phyloP scores from a whole-genome alignment of 2,888 invertebrate species.

The Volucella zonaria region DNA sequence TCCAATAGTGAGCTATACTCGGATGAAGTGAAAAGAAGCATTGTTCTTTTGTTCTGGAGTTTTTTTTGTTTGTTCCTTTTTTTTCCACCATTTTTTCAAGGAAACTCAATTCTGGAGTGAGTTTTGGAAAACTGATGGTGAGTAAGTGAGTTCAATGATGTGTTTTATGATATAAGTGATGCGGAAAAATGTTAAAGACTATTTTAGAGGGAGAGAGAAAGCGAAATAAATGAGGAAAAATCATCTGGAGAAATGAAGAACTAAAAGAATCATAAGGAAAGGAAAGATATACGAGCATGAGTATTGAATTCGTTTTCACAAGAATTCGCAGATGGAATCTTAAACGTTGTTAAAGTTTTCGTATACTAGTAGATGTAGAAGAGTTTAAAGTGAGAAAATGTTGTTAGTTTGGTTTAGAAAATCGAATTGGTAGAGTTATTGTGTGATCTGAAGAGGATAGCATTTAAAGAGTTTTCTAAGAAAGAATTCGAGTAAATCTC shows the following conservation, averaged over 20 bases:
- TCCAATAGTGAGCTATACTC: too few relatives aligned
- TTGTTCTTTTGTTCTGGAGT: conserved; percentile 4
- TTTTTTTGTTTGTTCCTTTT: background rate
- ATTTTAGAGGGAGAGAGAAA: conserved; percentile 8
- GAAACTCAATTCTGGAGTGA: conserved; percentile 27
- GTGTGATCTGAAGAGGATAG: too few relatives aligned
- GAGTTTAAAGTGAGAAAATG: conserved; percentile 4
- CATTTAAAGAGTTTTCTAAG: too few relatives aligned
- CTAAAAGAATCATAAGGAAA: background rate
- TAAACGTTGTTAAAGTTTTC: background rate
- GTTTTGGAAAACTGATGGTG: conserved; percentile 22
- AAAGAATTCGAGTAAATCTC: too few relatives aligned
- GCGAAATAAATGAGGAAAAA: background rate
- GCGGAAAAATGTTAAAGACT: conserved; percentile 5
- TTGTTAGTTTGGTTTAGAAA: background rate
- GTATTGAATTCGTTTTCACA: conserved; percentile 24
- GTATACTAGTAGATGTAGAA: background rate
- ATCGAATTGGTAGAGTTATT: background rate
- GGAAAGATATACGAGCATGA: background rate
- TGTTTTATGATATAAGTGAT: conserved; percentile 39
- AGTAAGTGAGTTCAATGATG: conserved; percentile 46
- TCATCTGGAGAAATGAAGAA: conserved; percentile 4
- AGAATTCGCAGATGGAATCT: conserved; percentile 47
- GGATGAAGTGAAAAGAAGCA: too few relatives aligned
- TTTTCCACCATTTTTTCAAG: background rate